Evolutionary conservation across 2,113 vertebrate species (phyloP).

Genomic region (Zonotrichia leucophrys): DNA sequence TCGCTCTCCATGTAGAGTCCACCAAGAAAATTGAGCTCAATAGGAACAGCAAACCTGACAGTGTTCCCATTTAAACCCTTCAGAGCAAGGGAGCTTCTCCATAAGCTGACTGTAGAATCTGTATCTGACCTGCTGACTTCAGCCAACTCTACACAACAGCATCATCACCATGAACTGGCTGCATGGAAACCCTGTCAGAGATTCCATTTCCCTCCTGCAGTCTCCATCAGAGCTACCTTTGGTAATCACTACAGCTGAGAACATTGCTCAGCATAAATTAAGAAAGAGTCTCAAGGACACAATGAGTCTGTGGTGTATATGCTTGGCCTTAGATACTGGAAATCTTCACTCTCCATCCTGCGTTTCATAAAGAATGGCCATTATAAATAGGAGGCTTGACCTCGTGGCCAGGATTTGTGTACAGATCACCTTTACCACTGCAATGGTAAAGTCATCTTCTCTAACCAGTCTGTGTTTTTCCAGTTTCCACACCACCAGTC

Average conservation of each 20-base stretch:
- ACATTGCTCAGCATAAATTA: constrained; percentile 44
- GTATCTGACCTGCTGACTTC: constrained; percentile 46
- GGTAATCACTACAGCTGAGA: constrained; percentile 31
- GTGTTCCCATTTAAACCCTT: constrained; percentile 43
- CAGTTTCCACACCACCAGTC: background rate
- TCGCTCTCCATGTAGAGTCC: background rate
- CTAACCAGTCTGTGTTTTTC: background rate
- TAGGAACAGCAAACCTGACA: constrained; percentile 16
- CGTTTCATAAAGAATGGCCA: background rate
- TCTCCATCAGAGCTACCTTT: constrained; percentile 44
- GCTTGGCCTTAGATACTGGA: background rate
- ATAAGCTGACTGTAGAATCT: background rate
- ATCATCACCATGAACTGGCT: constrained; percentile 7
- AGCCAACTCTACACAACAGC: background rate
- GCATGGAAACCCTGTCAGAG: constrained; percentile 35
- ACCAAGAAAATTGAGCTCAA: constrained; percentile 51
- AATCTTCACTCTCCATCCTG: background rate
- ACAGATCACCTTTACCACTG: background rate
- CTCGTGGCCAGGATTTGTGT: background rate
- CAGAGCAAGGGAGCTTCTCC: constrained; percentile 23
- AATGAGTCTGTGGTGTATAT: background rate
- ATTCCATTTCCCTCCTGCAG: constrained; percentile 32
- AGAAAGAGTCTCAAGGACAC: constrained; percentile 13
- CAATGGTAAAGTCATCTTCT: background rate
- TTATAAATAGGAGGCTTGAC: background rate